Base-by-base conservation (phyloP, 2,888 invertebrate genomes). In the Ramazzottius varieornatus region DNA sequence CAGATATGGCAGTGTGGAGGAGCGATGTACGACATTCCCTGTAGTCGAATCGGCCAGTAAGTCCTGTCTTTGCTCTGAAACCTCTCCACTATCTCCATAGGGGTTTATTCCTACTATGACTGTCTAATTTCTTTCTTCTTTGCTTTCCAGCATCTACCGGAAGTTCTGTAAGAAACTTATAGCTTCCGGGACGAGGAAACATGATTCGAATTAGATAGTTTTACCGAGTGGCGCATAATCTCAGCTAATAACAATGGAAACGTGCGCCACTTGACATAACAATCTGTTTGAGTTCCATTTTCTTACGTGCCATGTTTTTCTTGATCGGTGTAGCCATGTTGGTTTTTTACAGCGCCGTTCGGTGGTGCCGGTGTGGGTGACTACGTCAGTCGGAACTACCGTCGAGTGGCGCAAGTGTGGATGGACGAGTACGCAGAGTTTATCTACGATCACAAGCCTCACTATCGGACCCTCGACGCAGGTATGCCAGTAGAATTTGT, bases 1-100 rank as follows among this genome's bases (percentile, higher is more conserved):
- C 68, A 79, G 82, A 84, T 92, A 65, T 93, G 93, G 92, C 91
- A 91, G 78, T 93, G 92, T 75, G 89, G 89, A n/a, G 92, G 92
- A 0, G 81, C 83, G 70, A 84, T 93, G 86, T 79, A 86, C 67
- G 92, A 93, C 78, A 86, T 88, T 20, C 89, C 92, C 1, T 93
- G 92, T 73, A 89, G 91, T 0, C 82, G 92, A 69, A 86, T 93
- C 20, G 92, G 90, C 0, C 92, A 93, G 54, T 54, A 54, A 54
- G 54, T 54, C 29, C 16, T 29, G 20, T 40, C 40, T 68, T 73
- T 78, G 64, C 78, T 77, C 70, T n/a, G n/a, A n/a, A n/a, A n/a
- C n/a, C n/a, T n/a, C n/a, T n/a, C n/a, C n/a, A n/a, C n/a, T n/a
- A n/a, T n/a, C n/a, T n/a, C n/a, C n/a, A n/a, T n/a, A 70, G 77